phyloP scores from a whole-genome alignment of 2,797 vertebrate species.

The Valencia hispanica region DNA sequence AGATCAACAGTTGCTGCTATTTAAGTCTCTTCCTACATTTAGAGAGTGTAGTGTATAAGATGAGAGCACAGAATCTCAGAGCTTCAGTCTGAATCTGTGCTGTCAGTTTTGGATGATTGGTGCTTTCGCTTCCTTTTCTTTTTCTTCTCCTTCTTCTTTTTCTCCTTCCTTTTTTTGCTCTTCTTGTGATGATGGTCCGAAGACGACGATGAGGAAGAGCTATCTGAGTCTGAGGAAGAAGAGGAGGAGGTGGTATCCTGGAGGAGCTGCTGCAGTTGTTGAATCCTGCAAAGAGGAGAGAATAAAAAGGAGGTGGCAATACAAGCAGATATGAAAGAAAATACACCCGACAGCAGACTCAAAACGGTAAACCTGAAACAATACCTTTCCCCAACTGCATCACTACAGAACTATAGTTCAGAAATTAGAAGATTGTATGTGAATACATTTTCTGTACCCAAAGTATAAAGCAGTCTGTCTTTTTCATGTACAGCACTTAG shows the following conservation, averaged over 20 bases:
- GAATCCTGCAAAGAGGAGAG: slow-evolving; percentile 82
- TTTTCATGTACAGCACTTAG: slow-evolving; percentile 3
- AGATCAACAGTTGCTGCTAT: slow-evolving; percentile 10
- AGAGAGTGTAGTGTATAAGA: neutral
- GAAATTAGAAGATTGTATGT: slow-evolving; percentile 60
- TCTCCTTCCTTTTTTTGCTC: slow-evolving; percentile 85
- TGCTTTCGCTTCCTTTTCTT: slow-evolving; percentile 85
- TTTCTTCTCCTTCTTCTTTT: slow-evolving; percentile 87
- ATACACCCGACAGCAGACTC: slow-evolving; percentile 9
- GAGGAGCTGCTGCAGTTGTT: slow-evolving; percentile 92
- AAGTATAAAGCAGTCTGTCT: slow-evolving; percentile 48
- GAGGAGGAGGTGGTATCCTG: slow-evolving; percentile 89
- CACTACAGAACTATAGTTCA: neutral
- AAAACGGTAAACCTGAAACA: slow-evolving; percentile 18
- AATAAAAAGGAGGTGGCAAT: slow-evolving; percentile 19
- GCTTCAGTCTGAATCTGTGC: slow-evolving; percentile 84
- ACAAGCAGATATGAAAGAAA: slow-evolving; percentile 13
- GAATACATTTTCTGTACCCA: slow-evolving; percentile 41
- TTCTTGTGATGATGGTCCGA: slow-evolving; percentile 77
- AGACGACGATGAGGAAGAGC: slow-evolving; percentile 75
- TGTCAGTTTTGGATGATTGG: slow-evolving; percentile 85
- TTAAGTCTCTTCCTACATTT: slow-evolving; percentile 10
- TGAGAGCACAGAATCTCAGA: neutral
- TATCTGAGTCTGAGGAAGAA: slow-evolving; percentile 79
- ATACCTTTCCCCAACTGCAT: neutral